A percentile compares a stretch with the other conserved stretches of the same genome.
phyloP scores from a whole-genome alignment of 1,140 invertebrate species.

The Aplysia californica region DNA sequence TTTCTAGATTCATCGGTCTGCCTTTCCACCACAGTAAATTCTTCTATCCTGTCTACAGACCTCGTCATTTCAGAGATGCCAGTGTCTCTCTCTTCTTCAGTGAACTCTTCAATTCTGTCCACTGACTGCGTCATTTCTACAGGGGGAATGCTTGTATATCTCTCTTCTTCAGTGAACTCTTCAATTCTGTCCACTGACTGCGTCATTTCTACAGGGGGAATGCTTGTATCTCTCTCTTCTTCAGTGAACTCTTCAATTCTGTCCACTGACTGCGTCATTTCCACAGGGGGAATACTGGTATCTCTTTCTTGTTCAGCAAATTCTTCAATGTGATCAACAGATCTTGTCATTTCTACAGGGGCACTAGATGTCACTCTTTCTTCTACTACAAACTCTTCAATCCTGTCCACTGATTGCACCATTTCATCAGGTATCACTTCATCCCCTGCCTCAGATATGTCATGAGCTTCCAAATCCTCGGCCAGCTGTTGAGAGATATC shows the following conservation, averaged over 20 bases:
- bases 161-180: neutral
- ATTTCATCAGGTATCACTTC: neutral
- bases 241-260: neutral
- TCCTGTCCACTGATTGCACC: neutral
- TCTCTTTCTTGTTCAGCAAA: neutral
- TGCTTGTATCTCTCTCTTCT: neutral
- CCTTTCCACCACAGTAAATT: neutral
- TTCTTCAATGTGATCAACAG: too few species aligned
- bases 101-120: neutral
- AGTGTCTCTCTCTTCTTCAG: neutral
- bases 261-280: neutral
- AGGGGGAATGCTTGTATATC: too few species aligned
- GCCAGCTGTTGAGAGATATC: too few species aligned
- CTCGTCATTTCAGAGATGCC: neutral
- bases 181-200: neutral
- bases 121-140: too few species aligned
- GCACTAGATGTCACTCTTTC: too few species aligned
- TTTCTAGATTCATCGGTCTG: too few species aligned
- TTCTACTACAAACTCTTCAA: too few species aligned
- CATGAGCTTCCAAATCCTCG: too few species aligned
- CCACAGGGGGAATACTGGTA: neutral
- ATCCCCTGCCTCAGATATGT: neutral
- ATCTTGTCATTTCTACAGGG: too few species aligned
- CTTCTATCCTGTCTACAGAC: constrained; percentile 2
- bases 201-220: neutral